Percentiles rank a stretch among this genome's conserved stretches.
Conservation (phyloP, 2,888 invertebrate genomes). For the Pocota personata region DNA sequence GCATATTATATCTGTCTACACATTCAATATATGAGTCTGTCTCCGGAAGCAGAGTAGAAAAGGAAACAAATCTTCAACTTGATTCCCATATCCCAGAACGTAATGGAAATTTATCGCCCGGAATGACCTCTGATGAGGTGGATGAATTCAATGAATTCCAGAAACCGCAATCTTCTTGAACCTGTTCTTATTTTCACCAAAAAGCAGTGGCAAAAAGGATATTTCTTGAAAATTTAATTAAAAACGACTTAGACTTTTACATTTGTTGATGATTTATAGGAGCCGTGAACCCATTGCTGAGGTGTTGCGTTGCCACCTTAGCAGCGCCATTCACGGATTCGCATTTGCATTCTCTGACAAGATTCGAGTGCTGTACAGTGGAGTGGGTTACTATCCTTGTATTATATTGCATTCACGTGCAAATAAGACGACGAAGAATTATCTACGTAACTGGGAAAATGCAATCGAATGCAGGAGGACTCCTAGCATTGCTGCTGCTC, state of each 20-base stretch:
- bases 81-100: constrained; percentile 79
- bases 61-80: neutral
- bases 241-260: neutral
- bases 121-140: constrained; percentile 83
- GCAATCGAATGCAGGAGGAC: constrained; percentile 32
- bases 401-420: constrained; percentile 55
- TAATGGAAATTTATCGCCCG: constrained; percentile 81
- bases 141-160: constrained; percentile 78
- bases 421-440: constrained; percentile 38
- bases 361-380: neutral
- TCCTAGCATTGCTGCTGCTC: constrained; percentile 7
- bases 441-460: constrained; percentile 21
- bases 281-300: neutral
- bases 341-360: constrained; percentile 9
- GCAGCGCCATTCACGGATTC: neutral
- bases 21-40: neutral
- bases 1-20: neutral
- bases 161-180: neutral
- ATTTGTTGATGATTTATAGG: constrained; percentile 27
- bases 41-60: neutral
- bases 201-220: neutral
- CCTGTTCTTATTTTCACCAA: neutral
- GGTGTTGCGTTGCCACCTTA: constrained; percentile 3
- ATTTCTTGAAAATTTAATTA: constrained; percentile 35
- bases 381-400: neutral